Conservation (phyloP, 2,888 invertebrate genomes). For the Eudemis profundana region DNA sequence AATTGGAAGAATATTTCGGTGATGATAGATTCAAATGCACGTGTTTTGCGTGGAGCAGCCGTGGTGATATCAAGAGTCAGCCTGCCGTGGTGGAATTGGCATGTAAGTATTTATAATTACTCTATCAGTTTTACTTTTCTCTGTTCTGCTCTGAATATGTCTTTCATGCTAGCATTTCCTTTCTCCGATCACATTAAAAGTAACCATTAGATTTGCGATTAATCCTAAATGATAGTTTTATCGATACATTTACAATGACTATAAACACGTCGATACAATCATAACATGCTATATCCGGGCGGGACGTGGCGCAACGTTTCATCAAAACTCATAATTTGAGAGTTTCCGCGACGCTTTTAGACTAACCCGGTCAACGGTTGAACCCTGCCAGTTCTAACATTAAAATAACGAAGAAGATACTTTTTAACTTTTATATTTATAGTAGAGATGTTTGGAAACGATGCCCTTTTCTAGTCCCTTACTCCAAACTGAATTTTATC, state of each 20-base stretch:
- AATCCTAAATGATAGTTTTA: constrained; percentile 7
- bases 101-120: constrained; percentile 89
- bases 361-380: constrained; percentile 66
- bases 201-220: constrained; percentile 3
- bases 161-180: neutral
- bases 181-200: neutral
- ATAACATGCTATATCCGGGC: constrained; percentile 66
- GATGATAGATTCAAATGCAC: constrained; percentile 96
- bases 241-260: constrained; percentile 38
- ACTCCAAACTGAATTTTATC: neutral
- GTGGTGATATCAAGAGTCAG: constrained; percentile 94
- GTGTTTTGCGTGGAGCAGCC: constrained; percentile 96
- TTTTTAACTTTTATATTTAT: constrained; percentile 22
- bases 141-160: neutral
- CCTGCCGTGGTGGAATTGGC: constrained; percentile 95
- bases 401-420: constrained; percentile 23
- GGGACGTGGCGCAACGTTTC: constrained; percentile 70
- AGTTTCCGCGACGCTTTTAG: constrained; percentile 80
- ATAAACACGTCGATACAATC: constrained; percentile 40
- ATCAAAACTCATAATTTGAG: constrained; percentile 82
- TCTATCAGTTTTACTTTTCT: neutral
- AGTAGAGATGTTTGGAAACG: neutral
- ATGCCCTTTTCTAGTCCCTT: neutral
- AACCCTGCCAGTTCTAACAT: constrained; percentile 34
- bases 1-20: constrained; percentile 97